Conservation (phyloP, 2,113 vertebrate genomes). For the Egretta garzetta region DNA sequence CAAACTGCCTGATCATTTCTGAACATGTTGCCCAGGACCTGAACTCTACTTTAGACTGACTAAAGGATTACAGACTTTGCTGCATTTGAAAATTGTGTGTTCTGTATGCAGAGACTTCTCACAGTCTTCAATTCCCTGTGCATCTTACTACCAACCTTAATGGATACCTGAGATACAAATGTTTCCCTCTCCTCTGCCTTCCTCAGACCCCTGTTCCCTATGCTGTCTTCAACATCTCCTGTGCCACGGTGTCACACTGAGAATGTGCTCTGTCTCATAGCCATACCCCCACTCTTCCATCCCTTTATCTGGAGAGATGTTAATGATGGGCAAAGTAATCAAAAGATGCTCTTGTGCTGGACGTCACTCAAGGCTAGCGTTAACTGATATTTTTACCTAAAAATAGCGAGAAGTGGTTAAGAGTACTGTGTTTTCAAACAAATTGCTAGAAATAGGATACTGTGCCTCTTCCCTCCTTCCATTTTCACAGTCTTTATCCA, state of each 20-base stretch:
- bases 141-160: background rate
- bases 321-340: background rate
- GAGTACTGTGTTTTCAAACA: background rate
- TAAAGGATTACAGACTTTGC: background rate
- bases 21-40: background rate
- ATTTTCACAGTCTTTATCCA: background rate
- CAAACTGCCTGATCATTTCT: background rate
- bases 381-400: background rate
- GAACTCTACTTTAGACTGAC: background rate
- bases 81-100: background rate
- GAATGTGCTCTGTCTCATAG: background rate
- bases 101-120: background rate
- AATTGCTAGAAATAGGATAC: background rate
- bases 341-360: background rate
- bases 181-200: background rate
- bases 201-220: background rate
- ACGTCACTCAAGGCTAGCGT: background rate
- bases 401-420: background rate
- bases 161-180: background rate
- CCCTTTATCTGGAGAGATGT: background rate
- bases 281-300: background rate
- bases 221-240: background rate
- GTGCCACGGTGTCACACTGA: rapidly evolving
- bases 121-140: background rate
- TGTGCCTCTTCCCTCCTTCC: background rate